Base-by-base conservation (phyloP, 2,888 invertebrate species). In the Salticus scenicus region DNA sequence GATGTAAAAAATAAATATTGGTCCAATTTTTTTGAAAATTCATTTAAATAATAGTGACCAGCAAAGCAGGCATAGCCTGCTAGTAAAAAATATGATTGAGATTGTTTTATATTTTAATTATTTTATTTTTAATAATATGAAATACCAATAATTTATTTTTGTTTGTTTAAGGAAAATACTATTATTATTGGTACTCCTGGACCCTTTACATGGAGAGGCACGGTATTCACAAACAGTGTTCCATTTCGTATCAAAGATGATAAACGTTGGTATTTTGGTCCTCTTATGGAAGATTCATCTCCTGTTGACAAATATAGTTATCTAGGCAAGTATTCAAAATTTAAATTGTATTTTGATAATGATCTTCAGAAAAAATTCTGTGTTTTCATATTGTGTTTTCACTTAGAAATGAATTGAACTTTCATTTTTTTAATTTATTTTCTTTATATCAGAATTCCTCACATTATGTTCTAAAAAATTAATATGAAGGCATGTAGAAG, bases 171-270 rank as follows among this genome's bases (percentile, higher is more conserved):
- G 91, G 90, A 91, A 82, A 96, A 97, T 89, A 95, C 95, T 2
- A 94, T 96, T 87, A 92, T 98, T 0, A 93, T 98, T 89, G 98
- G 98, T 0, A 94, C 97, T 7, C 98, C 98, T 1, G 98, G 98
- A 0, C 95, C 97, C 0, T 95, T 95, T 90, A 97, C 96, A 0
- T 98, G 98, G 97, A 93, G 96, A 89, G 98, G 98, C 24, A 96
- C 96, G 0, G 92, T 97, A 64, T 97, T 96, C 90, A 94, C 94
- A 0, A 94, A 95, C 87, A 94, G 94, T 88, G 94, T 95, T 20
- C 94, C 80, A 41, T 87, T 84, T 66, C 95, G 94, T 89, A 91
- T 97, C 70, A 92, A 93, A 75, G 93, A 95, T 76, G 96, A 97
- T 90, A 95, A 94, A 90, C 94, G 94, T 0, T 94, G 94, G 88